Percentiles rank a stretch among this genome's conserved stretches.
These are phyloP conservation scores for Sinosuthora webbiana DNA, from an alignment of 2,113 vertebrate genomes.

Conservation along the genomic window DNA sequence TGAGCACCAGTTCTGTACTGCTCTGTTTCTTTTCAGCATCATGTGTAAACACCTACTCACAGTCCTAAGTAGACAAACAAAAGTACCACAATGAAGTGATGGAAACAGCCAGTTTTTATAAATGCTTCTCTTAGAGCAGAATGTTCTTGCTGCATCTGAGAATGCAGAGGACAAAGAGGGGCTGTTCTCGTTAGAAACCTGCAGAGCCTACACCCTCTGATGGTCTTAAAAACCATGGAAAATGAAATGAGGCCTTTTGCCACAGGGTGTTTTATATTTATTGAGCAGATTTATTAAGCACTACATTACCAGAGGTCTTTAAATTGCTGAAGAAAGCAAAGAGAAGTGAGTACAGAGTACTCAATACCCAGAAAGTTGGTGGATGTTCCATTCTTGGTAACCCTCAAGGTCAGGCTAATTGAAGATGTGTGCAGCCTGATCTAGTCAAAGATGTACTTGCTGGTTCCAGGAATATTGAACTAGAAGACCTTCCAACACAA, in stretches of 20 bases:
- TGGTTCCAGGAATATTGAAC: background rate
- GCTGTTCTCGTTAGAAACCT: background rate
- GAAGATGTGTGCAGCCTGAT: background rate
- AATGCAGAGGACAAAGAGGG: background rate
- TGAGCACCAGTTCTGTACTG: background rate
- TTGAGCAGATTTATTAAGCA: background rate
- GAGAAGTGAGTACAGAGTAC: background rate
- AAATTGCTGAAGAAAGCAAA: background rate
- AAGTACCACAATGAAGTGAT: background rate
- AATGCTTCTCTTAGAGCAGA: background rate
- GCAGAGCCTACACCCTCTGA: background rate
- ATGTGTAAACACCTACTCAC: background rate
- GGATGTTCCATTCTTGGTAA: background rate
- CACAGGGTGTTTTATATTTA: background rate
- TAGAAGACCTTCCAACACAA: background rate
- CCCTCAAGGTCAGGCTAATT: background rate
- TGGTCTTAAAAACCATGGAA: background rate
- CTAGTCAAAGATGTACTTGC: background rate
- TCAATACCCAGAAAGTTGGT: background rate
- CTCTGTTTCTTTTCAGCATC: background rate
- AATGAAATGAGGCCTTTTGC: background rate
- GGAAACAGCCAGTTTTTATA: background rate
- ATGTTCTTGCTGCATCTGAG: background rate
- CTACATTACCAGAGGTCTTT: background rate
- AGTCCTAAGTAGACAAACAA: background rate